Base-by-base conservation (phyloP, 2,888 invertebrate genomes). In the Parnassius glacialis region DNA sequence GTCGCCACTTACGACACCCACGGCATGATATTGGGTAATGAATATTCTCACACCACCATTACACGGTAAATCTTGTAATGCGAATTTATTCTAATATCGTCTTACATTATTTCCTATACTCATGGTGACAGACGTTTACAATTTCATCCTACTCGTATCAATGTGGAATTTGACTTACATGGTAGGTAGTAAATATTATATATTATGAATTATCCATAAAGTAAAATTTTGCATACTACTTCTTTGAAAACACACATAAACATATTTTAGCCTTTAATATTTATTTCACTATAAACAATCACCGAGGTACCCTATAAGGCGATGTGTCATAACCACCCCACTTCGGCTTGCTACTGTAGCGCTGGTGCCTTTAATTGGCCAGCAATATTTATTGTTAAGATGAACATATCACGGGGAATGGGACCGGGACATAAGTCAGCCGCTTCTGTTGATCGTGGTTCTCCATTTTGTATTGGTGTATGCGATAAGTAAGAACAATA, bases 351-450 rank as follows among this genome's bases (percentile, higher is more conserved):
- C 63, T 63, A 63, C 63, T 42, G 74, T 79, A 68, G 74, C 74
- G 68, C 68, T 75, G 68, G 70, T 70, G 65, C 73, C 73, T 84
- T 86, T 91, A 91, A 90, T 91, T 91, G 90, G 85, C 81, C 80
- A 73, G 74, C 81, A 78, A 85, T 90, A 90, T 90, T 90, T 91
- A 91, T 91, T 89, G 88, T 90, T 85, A 81, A 83, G 84, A 88
- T 90, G 90, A 88, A 90, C 87, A 89, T 88, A 90, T 90, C 89
- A 88, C 79, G 73, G 74, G 70, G 67, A 69, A 74, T 70, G 73
- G 72, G 77, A 74, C 77, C 77, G 75, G 83, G 87, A 90, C 88
- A 86, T 91, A 89, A 91, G 87, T 90, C 89, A 89, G 80, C 67
- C 65, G 83, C 87, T 84, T 75, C 87, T 82, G 87, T 86, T 78